Evolutionary conservation across 2,113 vertebrate genomes (phyloP).

Genomic region (Pachycephala philippinensis): DNA sequence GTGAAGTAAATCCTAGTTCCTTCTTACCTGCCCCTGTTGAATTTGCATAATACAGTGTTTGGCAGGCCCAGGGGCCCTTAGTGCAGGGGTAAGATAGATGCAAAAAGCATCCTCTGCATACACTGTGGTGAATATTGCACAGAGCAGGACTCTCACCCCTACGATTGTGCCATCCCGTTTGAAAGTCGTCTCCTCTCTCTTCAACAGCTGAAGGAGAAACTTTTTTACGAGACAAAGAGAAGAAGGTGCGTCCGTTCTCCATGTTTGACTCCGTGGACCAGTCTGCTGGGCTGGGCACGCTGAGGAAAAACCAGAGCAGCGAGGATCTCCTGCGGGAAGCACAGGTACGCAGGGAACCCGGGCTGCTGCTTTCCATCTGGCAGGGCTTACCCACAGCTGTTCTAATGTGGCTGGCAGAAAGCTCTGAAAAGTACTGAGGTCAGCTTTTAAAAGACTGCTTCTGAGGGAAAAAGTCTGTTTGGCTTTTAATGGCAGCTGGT

Average conservation of each 20-base stretch:
- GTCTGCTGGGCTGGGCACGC: slow-evolving; percentile 61
- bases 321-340: slow-evolving; percentile 90
- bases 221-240: slow-evolving; percentile 80
- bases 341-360: slow-evolving; percentile 70
- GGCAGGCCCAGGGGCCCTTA: neutral
- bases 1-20: neutral
- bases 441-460: neutral
- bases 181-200: neutral
- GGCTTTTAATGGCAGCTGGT: neutral
- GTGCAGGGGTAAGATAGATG: neutral
- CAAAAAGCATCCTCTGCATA: neutral
- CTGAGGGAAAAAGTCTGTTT: neutral
- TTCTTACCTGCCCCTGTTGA: neutral
- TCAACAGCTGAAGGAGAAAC: slow-evolving; percentile 73
- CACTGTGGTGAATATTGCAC: neutral
- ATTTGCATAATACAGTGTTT: neutral
- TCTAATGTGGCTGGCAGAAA: neutral
- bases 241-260: slow-evolving; percentile 86
- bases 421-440: neutral
- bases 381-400: neutral
- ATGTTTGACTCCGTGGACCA: slow-evolving; percentile 91
- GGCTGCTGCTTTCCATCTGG: neutral
- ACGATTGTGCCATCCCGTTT: neutral
- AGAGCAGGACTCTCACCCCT: neutral
- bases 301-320: slow-evolving; percentile 96